phyloP scores from a whole-genome alignment of 2,113 vertebrate species.

The Corvus moneduloides region DNA sequence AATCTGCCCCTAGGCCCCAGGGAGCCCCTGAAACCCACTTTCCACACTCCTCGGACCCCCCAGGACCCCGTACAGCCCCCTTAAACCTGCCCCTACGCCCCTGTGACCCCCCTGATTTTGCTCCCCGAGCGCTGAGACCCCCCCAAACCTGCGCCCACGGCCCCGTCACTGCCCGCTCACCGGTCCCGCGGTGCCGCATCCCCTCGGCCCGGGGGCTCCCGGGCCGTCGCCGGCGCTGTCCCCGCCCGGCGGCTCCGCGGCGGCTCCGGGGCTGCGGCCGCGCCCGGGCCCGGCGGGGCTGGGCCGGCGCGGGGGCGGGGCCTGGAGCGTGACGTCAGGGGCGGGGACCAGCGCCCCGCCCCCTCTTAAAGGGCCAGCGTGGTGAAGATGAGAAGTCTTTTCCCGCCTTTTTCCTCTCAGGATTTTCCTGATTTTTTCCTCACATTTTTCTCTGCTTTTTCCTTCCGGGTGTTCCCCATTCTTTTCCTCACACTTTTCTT shows the following conservation, averaged over 20 bases:
- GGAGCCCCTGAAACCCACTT: background rate
- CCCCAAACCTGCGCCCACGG: background rate
- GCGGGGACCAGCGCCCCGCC: accelerated
- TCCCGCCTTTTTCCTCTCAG: background rate
- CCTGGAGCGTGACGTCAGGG: background rate
- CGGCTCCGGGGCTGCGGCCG: background rate
- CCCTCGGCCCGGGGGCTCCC: background rate
- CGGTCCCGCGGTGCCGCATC: background rate
- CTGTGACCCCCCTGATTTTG: background rate
- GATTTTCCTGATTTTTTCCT: background rate
- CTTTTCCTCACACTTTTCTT: accelerated
- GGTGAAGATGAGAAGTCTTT: accelerated
- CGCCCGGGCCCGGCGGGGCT: background rate
- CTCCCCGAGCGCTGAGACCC: no score
- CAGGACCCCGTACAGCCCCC: background rate
- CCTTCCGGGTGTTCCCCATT: no score
- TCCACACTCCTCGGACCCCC: background rate
- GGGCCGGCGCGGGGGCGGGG: background rate
- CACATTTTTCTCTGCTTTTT: background rate
- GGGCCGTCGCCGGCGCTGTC: no score
- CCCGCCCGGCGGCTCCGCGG: background rate
- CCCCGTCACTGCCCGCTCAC: background rate
- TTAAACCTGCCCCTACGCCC: background rate
- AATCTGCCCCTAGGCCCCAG: no score
- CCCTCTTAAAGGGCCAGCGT: background rate